These are phyloP conservation scores for Ctenopoma multispine DNA, from an alignment of 2,797 vertebrate genomes.

Conservation along the genomic window DNA sequence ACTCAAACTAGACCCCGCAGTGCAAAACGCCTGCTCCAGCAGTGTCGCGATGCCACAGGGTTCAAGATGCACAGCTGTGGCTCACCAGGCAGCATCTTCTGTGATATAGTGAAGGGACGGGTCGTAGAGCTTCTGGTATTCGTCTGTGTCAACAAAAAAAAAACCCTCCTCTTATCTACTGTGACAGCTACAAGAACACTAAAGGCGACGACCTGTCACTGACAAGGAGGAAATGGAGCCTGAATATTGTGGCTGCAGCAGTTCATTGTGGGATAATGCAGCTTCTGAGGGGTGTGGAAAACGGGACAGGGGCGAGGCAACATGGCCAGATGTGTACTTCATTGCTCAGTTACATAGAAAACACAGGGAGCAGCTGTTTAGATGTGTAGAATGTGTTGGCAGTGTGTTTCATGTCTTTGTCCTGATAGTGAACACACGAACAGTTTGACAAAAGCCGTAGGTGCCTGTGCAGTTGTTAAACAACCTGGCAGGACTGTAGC, in stretches of 20 bases:
- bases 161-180: constrained; percentile 39
- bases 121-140: constrained; percentile 42
- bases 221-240: constrained; percentile 27
- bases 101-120: constrained; percentile 34
- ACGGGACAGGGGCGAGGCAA: constrained; percentile 12
- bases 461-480: constrained; percentile 30
- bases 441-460: constrained; percentile 19
- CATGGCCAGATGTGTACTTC: not conserved
- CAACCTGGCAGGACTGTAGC: constrained; percentile 33
- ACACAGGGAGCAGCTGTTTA: not conserved
- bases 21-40: constrained; percentile 12
- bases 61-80: constrained; percentile 49
- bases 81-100: constrained; percentile 38
- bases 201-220: constrained; percentile 35
- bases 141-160: constrained; percentile 36
- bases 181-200: constrained; percentile 54
- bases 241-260: constrained; percentile 11
- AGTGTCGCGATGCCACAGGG: constrained; percentile 34
- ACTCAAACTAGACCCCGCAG: constrained; percentile 8
- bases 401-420: not conserved
- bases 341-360: not conserved
- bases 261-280: constrained; percentile 11
- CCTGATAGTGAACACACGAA: not conserved
- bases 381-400: no score
- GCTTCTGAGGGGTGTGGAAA: constrained; percentile 21